phyloP scores from a whole-genome alignment of 2,888 invertebrate genomes.

The Amphipyra berbera region DNA sequence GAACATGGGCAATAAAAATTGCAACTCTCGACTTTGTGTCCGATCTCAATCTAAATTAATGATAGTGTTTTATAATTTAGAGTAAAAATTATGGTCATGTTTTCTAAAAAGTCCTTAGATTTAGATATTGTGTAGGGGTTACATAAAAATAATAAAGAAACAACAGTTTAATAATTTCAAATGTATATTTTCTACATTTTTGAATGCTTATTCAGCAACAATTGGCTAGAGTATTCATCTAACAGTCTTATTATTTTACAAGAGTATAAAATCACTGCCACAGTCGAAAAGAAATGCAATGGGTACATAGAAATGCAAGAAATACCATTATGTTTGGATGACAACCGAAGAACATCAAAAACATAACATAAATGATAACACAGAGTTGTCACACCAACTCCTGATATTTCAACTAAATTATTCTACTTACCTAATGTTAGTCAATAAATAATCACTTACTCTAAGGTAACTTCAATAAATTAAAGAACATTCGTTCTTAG shows the following conservation, averaged over 20 bases:
- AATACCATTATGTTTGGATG: constrained; percentile 47
- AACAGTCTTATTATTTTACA: constrained; percentile 89
- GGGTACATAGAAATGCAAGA: constrained; percentile 79
- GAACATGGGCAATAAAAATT: too few species aligned
- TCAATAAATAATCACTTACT: constrained; percentile 87
- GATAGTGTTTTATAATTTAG: neutral
- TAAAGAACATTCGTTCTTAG: constrained; percentile 75
- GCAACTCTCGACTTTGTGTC: too few species aligned
- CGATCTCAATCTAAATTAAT: too few species aligned
- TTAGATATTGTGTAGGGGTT: constrained; percentile 12
- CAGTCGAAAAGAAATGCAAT: constrained; percentile 83
- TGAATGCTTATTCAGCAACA: constrained; percentile 77
- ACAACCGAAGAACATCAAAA: constrained; percentile 63
- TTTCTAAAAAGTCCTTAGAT: too few species aligned
- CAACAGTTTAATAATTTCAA: constrained; percentile 62
- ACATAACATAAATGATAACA: constrained; percentile 54
- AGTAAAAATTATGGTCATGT: neutral
- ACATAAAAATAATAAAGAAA: constrained; percentile 58
- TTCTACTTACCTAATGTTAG: constrained; percentile 78
- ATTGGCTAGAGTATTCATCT: constrained; percentile 86
- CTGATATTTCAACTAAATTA: constrained; percentile 68
- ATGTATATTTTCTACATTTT: constrained; percentile 80
- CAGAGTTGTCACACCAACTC: constrained; percentile 54
- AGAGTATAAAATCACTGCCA: constrained; percentile 85
- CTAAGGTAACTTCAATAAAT: constrained; percentile 89